Conservation (phyloP, 2,888 invertebrate genomes). For the Nemoura dubitans region DNA sequence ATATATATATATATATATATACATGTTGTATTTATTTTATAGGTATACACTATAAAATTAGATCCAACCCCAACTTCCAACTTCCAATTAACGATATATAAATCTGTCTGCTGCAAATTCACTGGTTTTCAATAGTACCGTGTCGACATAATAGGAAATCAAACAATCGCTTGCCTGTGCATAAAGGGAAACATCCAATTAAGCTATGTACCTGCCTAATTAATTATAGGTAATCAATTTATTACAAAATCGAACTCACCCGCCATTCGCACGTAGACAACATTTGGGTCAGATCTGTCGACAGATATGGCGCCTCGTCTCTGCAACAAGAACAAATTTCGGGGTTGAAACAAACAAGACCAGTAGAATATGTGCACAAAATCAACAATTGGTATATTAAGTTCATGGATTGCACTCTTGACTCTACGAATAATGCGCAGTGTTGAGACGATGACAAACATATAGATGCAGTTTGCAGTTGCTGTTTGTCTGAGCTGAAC, state of each 20-base stretch:
- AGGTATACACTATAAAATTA: not conserved
- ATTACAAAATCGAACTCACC: constrained; percentile 57
- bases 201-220: not conserved
- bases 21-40: not conserved
- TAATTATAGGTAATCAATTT: constrained; percentile 36
- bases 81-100: not conserved
- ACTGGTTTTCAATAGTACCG: not conserved
- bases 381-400: not conserved
- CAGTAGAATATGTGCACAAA: not conserved
- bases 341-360: not conserved
- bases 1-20: too few species aligned
- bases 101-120: not conserved
- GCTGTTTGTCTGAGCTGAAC: not conserved
- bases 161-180: not conserved
- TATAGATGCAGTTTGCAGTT: not conserved
- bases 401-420: not conserved
- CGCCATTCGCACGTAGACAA: constrained; percentile 61
- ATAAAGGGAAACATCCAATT: not conserved
- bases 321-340: constrained; percentile 55
- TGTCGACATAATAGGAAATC: not conserved
- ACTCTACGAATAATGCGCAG: too few species aligned
- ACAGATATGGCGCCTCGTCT: constrained; percentile 60
- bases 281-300: constrained; percentile 60
- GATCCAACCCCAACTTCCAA: not conserved
- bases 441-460: not conserved